phyloP scores from a whole-genome alignment of 2,797 vertebrate species.

The Rhabdomys pumilio region DNA sequence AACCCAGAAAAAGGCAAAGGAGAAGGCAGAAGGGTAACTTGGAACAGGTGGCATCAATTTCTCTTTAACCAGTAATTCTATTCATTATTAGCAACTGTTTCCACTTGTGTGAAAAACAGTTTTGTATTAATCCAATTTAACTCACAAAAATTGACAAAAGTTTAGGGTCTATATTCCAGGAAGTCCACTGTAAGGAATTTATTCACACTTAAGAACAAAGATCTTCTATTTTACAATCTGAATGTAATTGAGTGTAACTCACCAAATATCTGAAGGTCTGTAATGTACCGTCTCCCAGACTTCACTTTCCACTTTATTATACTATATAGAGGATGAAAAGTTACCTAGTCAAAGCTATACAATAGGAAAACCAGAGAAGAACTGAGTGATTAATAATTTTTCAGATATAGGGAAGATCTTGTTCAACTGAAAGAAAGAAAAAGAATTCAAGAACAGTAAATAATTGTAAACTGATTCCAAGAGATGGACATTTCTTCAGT shows the following conservation, averaged over 20 bases:
- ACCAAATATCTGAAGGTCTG: constrained; percentile 25
- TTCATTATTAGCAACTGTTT: constrained; percentile 83
- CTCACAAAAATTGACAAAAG: constrained; percentile 66
- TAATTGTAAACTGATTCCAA: constrained; percentile 12
- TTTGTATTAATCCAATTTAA: constrained; percentile 81
- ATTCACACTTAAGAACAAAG: constrained; percentile 62
- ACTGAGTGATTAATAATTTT: constrained; percentile 41
- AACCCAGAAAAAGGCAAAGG: constrained; percentile 83
- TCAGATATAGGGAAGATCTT: constrained; percentile 16
- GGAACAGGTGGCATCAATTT: constrained; percentile 87
- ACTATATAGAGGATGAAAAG: neutral
- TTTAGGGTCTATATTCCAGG: constrained; percentile 32
- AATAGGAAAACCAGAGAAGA: neutral
- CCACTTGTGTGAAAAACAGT: constrained; percentile 56
- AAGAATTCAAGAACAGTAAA: neutral
- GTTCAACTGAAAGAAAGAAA: constrained; percentile 42
- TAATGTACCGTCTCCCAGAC: neutral
- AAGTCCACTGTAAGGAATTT: constrained; percentile 42
- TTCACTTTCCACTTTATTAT: constrained; percentile 45
- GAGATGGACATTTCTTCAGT: neutral
- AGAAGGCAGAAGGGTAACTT: constrained; percentile 85
- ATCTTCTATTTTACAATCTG: constrained; percentile 73
- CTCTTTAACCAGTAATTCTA: constrained; percentile 82
- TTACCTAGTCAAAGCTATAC: constrained; percentile 49
- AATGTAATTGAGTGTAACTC: constrained; percentile 61